Evolutionary conservation across 2,113 vertebrate species (phyloP).

Genomic region (Miniopterus natalensis): DNA sequence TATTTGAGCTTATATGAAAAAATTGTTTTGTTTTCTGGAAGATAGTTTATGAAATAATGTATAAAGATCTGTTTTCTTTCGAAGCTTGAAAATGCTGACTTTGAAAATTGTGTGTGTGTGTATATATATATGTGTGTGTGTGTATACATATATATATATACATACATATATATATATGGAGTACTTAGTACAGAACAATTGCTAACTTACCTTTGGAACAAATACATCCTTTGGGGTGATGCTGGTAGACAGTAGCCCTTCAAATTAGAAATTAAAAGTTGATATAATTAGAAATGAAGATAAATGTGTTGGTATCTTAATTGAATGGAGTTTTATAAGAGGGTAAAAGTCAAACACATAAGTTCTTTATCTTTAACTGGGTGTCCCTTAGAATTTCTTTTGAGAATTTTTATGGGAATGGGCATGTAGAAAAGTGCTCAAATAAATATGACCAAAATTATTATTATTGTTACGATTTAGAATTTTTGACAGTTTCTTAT

Average conservation of each 20-base stretch:
- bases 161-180: background rate
- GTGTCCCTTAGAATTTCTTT: background rate
- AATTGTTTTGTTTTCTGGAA: background rate
- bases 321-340: background rate
- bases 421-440: background rate
- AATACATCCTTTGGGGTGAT: background rate
- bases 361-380: background rate
- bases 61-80: background rate
- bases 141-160: background rate
- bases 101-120: background rate
- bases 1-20: constrained; percentile 2
- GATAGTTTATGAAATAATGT: background rate
- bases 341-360: background rate
- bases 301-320: background rate
- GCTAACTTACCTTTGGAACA: background rate
- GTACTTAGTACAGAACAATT: background rate
- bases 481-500: background rate
- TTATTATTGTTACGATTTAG: background rate
- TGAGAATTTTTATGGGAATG: background rate
- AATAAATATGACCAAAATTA: background rate
- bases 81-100: constrained; percentile 15
- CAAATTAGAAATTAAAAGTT: background rate
- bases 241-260: background rate
- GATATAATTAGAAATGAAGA: background rate
- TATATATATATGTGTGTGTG: too few relatives aligned